Base-by-base conservation (phyloP, 2,797 vertebrate genomes). In the Dendrocincla tyrannina region DNA sequence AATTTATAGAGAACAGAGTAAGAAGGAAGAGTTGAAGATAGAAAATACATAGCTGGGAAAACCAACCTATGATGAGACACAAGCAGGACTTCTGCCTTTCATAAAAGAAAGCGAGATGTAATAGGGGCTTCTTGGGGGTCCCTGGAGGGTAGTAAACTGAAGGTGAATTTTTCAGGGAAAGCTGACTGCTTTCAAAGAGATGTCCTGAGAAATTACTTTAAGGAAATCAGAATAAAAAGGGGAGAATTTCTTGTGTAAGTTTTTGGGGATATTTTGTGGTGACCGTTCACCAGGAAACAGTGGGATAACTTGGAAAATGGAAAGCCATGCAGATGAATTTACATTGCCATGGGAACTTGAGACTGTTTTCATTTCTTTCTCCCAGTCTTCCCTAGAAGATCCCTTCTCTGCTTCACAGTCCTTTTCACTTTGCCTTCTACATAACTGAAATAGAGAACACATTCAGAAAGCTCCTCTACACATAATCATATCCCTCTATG, bases 401-500 rank as follows among this genome's bases (percentile, higher is more conserved):
- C 44, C 18, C 32, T 82, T 85, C 37, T 85, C 52, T 69, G 30
- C 20, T 52, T 96, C 87, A 89, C 8, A 46, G 42, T 28, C n/a
- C 35, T 68, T 86, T 73, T 49, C 52, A 58, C 22, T 89, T 62
- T 62, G 25, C 17, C 27, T 68, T 80, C 13, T 70, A 1, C 24
- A 52, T 25, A 67, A 60, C 15, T 77, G 27, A 20, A 82, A 56
- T 5, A 85, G 44, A 88, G 17, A 63, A 93, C 28, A 60, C 10
- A 79, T 79, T 10, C 32, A 56, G 50, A 89, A 85, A 78, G 24
- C 30, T 68, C 14, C 32, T 37, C 24, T 58, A 44, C 46, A 52
- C 17, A 35, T 8, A 14, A n/a, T 66, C 27, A 88, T 28, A 73
- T 49, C 4, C 3, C 35, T 75, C 77, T 39, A 23, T 0, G 0